Base-by-base conservation (phyloP, 2,888 invertebrate species). In the Tiphia femorata region DNA sequence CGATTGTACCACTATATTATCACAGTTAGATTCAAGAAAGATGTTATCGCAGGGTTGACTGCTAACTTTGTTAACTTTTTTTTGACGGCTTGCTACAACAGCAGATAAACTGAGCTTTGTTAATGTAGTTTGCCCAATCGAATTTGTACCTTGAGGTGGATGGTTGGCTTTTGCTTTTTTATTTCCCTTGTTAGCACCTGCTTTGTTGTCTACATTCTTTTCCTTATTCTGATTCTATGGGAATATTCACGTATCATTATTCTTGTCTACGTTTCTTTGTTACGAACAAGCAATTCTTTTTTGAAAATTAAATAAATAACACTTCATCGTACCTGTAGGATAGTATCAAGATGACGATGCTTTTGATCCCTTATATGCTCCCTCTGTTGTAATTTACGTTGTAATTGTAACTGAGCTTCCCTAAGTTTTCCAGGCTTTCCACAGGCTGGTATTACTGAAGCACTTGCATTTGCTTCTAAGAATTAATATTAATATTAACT, bases 321-420 rank as follows among this genome's bases (percentile, higher is more conserved):
- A 16, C 8, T 5, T 7, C 4, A 6, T 14, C n/a, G 20, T 65
- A 79, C 77, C 72, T 76, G 77, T 37, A 63, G 42, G 59, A 68
- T 63, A 51, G 64, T 62, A 27, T 80, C 77, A 17, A 68, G 53
- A 49, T 77, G 69, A 62, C 75, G 75, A 67, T 87, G 84, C 75
- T 89, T 89, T 72, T 88, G 86, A 83, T 92, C 86, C 79, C 89
- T 86, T 43, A 88, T 86, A 21, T 88, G 85, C 79, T 88, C 91
- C 63, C 88, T 86, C 76, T 91, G 90, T 60, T 91, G 88, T 52
- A 92, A 84, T 81, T 92, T 92, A 63, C 90, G 87, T 73, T 91
- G 90, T 44, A 90, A 82, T 63, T 89, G 89, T 42, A 89, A 76
- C 69, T 89, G 88, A 41, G 88, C 87, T 76, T 89, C 89, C 54